Evolutionary conservation across 2,888 invertebrate genomes (phyloP).

Genomic region (Apoda limacodes): DNA sequence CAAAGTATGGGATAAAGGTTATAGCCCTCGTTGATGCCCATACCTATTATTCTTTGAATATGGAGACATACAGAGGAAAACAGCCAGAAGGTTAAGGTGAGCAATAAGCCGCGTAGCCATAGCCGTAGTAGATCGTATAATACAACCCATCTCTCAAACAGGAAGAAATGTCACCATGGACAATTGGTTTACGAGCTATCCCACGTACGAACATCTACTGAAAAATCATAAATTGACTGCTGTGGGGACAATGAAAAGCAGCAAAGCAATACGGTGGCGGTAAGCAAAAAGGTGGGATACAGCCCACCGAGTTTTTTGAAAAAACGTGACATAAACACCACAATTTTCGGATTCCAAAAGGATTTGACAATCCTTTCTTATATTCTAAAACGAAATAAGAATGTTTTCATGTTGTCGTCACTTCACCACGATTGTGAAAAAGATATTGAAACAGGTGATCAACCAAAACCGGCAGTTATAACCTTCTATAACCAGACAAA

Average conservation of each 20-base stretch:
- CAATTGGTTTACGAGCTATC: slow-evolving; percentile 19
- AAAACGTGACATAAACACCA: slow-evolving; percentile 10
- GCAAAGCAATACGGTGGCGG: no score
- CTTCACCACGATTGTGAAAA: slow-evolving; percentile 24
- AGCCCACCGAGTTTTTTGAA: slow-evolving; percentile 15
- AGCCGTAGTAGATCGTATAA: slow-evolving; percentile 19
- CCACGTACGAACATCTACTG: slow-evolving; percentile 16
- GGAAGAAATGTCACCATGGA: slow-evolving; percentile 19
- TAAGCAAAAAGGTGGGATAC: slow-evolving; percentile 16
- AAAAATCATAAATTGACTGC: no score
- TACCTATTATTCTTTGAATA: slow-evolving; percentile 15
- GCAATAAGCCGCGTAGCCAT: slow-evolving; percentile 9
- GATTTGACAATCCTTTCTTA: slow-evolving; percentile 25
- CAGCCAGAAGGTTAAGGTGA: slow-evolving; percentile 11
- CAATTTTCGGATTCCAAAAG: slow-evolving; percentile 18
- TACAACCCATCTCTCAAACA: slow-evolving; percentile 16
- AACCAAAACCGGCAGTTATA: slow-evolving; percentile 24
- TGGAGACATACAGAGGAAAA: slow-evolving; percentile 19
- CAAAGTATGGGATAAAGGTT: slow-evolving; percentile 18
- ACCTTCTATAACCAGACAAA: slow-evolving; percentile 26
- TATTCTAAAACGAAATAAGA: slow-evolving; percentile 25
- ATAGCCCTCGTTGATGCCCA: slow-evolving; percentile 15
- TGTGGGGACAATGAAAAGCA: no score
- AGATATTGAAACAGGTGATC: slow-evolving; percentile 21
- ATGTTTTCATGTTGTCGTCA: slow-evolving; percentile 25